Conservation (phyloP, 2,113 vertebrate species). For the Sisor rabdophorus region DNA sequence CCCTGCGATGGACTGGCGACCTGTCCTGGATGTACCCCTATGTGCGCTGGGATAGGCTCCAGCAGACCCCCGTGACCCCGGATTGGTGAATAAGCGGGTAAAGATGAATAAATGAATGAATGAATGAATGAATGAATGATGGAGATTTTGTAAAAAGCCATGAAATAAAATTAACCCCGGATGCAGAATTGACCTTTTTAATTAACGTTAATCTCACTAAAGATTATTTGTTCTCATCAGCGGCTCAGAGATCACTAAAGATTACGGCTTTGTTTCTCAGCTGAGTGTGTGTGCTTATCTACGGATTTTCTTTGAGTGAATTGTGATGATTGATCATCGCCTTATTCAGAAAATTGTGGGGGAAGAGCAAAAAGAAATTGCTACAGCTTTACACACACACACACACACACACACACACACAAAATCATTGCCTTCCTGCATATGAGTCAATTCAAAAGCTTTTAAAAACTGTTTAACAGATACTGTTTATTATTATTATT, state of each 20-base stretch:
- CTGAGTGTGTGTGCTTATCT: not conserved
- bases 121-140: not conserved
- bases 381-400: not conserved
- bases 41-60: no score
- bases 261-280: not conserved
- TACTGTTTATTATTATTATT: not conserved
- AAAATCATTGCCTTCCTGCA: not conserved
- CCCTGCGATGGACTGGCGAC: no score
- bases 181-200: not conserved
- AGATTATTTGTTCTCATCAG: not conserved
- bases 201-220: not conserved
- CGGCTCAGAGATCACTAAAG: not conserved
- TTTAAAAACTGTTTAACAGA: not conserved
- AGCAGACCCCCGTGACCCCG: no score
- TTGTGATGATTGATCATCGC: not conserved
- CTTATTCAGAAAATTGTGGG: not conserved
- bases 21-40: no score
- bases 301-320: not conserved
- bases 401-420: no score
- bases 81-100: no score
- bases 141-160: not conserved
- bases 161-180: constrained; percentile 3
- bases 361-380: not conserved
- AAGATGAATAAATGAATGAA: no score
- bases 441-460: not conserved